Base-by-base conservation (phyloP, 2,113 vertebrate genomes). In the Mugil cephalus region DNA sequence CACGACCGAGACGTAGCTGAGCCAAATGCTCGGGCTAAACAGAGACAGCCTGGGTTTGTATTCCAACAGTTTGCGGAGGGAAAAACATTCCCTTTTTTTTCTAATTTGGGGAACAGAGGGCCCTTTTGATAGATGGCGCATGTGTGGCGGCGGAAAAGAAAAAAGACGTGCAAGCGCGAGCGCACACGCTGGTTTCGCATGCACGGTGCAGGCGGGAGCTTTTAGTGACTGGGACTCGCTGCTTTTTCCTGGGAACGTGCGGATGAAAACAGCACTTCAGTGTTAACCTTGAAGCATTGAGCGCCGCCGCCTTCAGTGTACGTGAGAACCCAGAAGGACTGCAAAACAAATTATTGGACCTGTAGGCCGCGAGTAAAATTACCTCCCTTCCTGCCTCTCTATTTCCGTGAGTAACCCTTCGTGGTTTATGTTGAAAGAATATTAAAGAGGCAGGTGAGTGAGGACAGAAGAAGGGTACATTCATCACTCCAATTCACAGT, bases 221-320 rank as follows among this genome's bases (percentile, higher is more conserved):
- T 87, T 91, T 85, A 87, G 79, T 87, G 79, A 88, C 74, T 52
- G 67, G 74, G 72, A 52, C 80, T 45, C 79, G 73, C 67, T 76
- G 76, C 71, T 81, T 69, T 82, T 85, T 86, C 69, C 47, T 77
- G 72, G 74, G 83, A 86, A 77, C 84, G 67, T 47, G 46, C 1
- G 51, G 55, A 84, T 85, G 76, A 87, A 90, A 92, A 87, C 85
- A 88, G 73, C 73, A 82, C 88, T 91, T 86, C 80, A 79, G 77
- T 76, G 58, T 78, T 91, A 89, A 92, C 89, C 92, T 93, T 92
- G 89, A 88, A 89, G 76, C 86, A 77, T 72, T 38, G 83, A 90
- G 85, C 85, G 79, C 58, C 13, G 48, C 84, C 80, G 80, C 89
- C 81, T 86, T 84, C 53, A 34, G 74, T 59, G 79, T 64, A 77